Percentiles rank a stretch among this genome's conserved stretches.
Evolutionary conservation across 2,113 vertebrate species (phyloP).

Genomic region (Vidua macroura): DNA sequence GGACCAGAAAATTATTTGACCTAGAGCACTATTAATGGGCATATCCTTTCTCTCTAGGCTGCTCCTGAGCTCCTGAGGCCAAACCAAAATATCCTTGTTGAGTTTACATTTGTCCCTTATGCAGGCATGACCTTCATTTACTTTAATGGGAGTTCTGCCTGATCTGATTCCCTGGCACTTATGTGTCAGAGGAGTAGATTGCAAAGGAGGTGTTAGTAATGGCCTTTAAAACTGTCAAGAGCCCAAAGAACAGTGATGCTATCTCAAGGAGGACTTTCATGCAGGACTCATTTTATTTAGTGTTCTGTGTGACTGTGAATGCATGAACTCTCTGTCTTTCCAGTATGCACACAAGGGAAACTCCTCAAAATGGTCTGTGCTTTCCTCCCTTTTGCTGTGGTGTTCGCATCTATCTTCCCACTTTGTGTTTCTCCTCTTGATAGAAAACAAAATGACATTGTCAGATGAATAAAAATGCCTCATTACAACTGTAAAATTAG

Average conservation of each 20-base stretch:
- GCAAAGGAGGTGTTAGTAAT: constrained; percentile 28
- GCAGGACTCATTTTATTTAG: not conserved
- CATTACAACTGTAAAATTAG: not conserved
- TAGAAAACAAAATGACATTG: not conserved
- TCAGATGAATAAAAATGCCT: not conserved
- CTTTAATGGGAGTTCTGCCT: not conserved
- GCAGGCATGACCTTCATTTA: not conserved
- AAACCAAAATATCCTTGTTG: not conserved
- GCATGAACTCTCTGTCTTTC: not conserved
- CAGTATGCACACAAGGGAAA: not conserved
- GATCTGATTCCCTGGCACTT: not conserved
- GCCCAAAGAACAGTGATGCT: not conserved
- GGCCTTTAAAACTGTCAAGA: not conserved
- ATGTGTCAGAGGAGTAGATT: not conserved
- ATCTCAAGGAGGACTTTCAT: not conserved
- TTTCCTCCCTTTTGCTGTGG: not conserved
- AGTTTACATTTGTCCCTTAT: not conserved
- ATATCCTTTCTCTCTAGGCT: not conserved
- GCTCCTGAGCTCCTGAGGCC: not conserved
- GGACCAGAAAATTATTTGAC: constrained; percentile 47
- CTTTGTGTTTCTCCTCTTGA: not conserved
- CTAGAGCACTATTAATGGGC: not conserved
- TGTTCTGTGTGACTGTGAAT: not conserved
- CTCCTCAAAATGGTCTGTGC: not conserved
- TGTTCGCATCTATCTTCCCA: not conserved